Evolutionary conservation across 2,113 vertebrate species (phyloP), one percentile per base, ranked within the genome.

Genomic region (Datnioides undecimradiatus): DNA sequence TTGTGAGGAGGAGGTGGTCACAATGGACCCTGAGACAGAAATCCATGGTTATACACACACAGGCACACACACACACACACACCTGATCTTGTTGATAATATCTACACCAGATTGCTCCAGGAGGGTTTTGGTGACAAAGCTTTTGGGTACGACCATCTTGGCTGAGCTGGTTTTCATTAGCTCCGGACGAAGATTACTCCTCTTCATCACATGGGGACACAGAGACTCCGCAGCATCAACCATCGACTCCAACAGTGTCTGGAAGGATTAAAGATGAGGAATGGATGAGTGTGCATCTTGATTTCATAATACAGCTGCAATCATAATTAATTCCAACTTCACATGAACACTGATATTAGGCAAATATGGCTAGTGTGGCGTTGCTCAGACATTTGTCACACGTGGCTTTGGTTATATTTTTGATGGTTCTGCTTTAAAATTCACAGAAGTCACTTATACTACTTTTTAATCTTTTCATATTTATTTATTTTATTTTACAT

Each of bases 41-140:
- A 51, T 62, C 23, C 2, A 27, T 7, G 25, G 23, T 8, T 34
- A 9, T 19, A 40, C 16, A 1, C 8, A 23, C 11, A 25, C 21
- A 25, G 6, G 6, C 2, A 38, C 3, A 57, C 6, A 51, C 1
- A 19, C 5, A 16, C n/a, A 73, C 58, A 76, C 79, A 73, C 34
- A 98, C 98, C 98, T 99, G 82, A 99, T 99, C 94, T 99, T 99
- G 91, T 99, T 99, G 87, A 98, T 95, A 73, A 99, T 99, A 90
- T 99, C 98, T 52, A 98, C 93, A 52, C 97, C 98, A 70, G 98
- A 98, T 79, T 99, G 97, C 91, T 99, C 97, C 91, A 99, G 88
- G 31, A 99, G 96, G 29, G 97, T 98, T 85, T 97, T 97, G 90
- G 97, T 97, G 80, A 99, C 96, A 77, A 99, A 99, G 59, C 96